phyloP scores from a whole-genome alignment of 2,113 vertebrate genomes.

The Oryzias celebensis region DNA sequence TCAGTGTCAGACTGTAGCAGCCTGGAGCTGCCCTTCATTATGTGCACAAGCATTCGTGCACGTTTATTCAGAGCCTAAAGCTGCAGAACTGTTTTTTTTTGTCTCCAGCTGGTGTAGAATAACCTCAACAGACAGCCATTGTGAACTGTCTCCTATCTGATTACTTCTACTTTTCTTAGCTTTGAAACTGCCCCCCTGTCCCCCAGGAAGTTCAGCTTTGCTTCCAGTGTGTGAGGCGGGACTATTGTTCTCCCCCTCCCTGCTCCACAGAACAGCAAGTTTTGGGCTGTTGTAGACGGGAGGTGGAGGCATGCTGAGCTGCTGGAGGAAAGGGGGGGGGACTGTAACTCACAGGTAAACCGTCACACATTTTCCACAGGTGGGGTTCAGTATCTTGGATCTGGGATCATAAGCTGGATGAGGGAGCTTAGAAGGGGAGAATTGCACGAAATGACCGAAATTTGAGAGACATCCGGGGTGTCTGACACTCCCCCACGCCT shows the following conservation, averaged over 20 bases:
- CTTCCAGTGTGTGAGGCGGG: slow-evolving; percentile 54
- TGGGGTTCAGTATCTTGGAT: too few species aligned
- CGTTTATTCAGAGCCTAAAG: slow-evolving; percentile 32
- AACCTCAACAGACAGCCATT: slow-evolving; percentile 32
- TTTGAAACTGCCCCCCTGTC: slow-evolving; percentile 17
- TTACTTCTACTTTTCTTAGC: slow-evolving; percentile 11
- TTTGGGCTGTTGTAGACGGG: slow-evolving; percentile 52
- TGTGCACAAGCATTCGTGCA: slow-evolving; percentile 8
- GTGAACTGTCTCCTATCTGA: slow-evolving; percentile 19
- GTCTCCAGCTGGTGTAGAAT: slow-evolving; percentile 52
- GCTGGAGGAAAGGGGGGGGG: too few species aligned
- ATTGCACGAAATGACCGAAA: too few species aligned
- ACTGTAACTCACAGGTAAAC: too few species aligned
- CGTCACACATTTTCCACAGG: too few species aligned
- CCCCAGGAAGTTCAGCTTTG: slow-evolving; percentile 64
- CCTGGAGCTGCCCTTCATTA: too few species aligned
- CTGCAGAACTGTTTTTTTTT: slow-evolving; percentile 76
- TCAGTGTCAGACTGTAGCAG: too few species aligned
- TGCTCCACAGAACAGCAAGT: slow-evolving; percentile 41
- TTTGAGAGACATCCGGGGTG: too few species aligned
- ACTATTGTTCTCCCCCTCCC: slow-evolving; percentile 33
- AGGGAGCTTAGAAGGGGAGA: too few species aligned
- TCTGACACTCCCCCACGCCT: too few species aligned
- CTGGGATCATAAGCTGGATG: too few species aligned
- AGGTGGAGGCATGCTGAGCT: slow-evolving; percentile 23